Percentiles rank a stretch among this genome's conserved stretches.
Evolutionary conservation across 2,888 invertebrate species (phyloP).

Genomic region (Diploptera punctata): DNA sequence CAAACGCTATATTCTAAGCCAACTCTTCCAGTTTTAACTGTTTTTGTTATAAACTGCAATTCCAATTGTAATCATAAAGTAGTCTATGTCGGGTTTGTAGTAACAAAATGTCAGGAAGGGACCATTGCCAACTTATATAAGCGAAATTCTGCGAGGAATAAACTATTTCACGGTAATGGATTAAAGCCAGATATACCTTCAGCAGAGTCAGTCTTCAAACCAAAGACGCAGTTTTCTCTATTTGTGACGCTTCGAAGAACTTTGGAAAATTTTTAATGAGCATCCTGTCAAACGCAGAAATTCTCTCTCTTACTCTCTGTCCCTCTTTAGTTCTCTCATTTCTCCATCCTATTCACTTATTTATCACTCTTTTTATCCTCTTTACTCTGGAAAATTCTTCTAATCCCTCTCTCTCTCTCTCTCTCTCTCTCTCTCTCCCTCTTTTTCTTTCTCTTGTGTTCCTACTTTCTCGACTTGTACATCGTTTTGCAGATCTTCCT

Average conservation of each 20-base stretch:
- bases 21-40: too few relatives aligned
- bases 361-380: not conserved
- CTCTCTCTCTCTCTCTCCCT: not conserved
- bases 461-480: not conserved
- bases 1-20: too few relatives aligned
- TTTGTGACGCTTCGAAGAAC: slow-evolving; percentile 39
- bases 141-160: too few relatives aligned
- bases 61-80: too few relatives aligned
- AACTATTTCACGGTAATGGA: too few relatives aligned
- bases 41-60: too few relatives aligned
- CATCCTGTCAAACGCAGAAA: slow-evolving; percentile 40
- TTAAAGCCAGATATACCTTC: too few relatives aligned
- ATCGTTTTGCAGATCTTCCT: not conserved
- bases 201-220: not conserved
- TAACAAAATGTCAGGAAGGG: too few relatives aligned
- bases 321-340: not conserved
- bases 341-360: not conserved
- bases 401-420: not conserved
- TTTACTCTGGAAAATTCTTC: not conserved
- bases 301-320: not conserved
- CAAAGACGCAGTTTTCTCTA: slow-evolving; percentile 22
- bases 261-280: slow-evolving; percentile 41
- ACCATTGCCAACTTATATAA: too few relatives aligned
- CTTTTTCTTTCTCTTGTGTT: not conserved
- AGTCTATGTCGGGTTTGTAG: too few relatives aligned